Evolutionary conservation across 1,140 invertebrate species (phyloP), one percentile per base, ranked within the genome.

Genomic region (Tetranychus cinnabarinus): DNA sequence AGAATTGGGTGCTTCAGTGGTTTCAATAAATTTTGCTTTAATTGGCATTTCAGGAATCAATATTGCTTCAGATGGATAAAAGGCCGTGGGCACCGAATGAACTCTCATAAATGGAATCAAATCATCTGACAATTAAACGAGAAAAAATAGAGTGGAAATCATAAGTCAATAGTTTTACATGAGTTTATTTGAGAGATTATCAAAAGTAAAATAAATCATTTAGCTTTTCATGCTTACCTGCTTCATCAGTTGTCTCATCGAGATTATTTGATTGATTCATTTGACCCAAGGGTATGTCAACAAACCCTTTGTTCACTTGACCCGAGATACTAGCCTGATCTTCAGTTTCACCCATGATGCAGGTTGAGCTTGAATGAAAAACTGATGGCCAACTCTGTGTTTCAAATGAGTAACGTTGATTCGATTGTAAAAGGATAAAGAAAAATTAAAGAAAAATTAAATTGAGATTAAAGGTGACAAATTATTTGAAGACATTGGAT

Each of bases 21-120:
- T 36, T 46, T 61, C 35, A 4, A 61, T 56, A 15, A 61, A 56
- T 48, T 61, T 61, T 2, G 54, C 60, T 35, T 56, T 36, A 8
- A 61, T 61, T 34, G 60, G 60, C n/a, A 61, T 8, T 23, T 61
- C 36, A 15, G 2, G 15, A 35, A 61, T 52, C 13, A 39, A 56
- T 10, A n/a, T 33, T 52, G 50, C n/a, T 12, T 60, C 59, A 52
- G n/a, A 23, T 23, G 23, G 33, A 56, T 52, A 36, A 45, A 60
- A 60, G n/a, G 31, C 46, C 10, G 59, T 36, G 7, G 59, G 42
- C 15, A 34, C n/a, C 12, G 46, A 33, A 52, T 47, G 42, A 12
- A 42, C 12, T 55, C 23, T 31, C 35, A 15, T 60, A 47, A 36
- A 33, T 35, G 59, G 47, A 13, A 39, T 31, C 35, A n/a, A 36